phyloP scores from a whole-genome alignment of 2,797 vertebrate genomes.

The Ctenochaetus hawaiiensis region DNA sequence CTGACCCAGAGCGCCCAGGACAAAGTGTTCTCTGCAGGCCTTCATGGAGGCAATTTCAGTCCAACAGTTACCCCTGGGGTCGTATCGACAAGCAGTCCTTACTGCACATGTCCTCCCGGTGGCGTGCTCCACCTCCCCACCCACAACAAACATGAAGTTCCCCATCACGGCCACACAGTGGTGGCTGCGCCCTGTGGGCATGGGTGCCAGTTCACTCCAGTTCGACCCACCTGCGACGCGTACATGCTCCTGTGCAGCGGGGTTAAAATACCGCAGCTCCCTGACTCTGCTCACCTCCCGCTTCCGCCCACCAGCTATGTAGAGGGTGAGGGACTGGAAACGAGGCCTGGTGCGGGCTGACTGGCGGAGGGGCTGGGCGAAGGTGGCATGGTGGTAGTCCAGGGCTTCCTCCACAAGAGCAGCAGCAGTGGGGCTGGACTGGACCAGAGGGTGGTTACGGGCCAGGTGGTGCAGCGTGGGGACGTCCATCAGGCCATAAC shows the following conservation, averaged over 20 bases:
- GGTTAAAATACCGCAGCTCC: slow-evolving; percentile 95
- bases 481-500: slow-evolving; percentile 95
- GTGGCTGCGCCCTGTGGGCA: slow-evolving; percentile 95
- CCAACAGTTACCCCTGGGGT: slow-evolving; percentile 93
- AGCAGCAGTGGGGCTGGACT: slow-evolving; percentile 88
- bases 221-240: slow-evolving; percentile 91
- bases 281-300: slow-evolving; percentile 93
- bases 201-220: slow-evolving; percentile 94
- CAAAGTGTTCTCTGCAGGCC: slow-evolving; percentile 97
- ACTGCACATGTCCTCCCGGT: slow-evolving; percentile 93
- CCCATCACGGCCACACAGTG: slow-evolving; percentile 96
- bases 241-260: slow-evolving; percentile 89
- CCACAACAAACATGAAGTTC: slow-evolving; percentile 95
- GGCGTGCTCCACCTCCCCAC: slow-evolving; percentile 93
- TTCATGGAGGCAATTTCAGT: slow-evolving; percentile 97
- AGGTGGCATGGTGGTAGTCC: slow-evolving; percentile 93
- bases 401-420: slow-evolving; percentile 93
- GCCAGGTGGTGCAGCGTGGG: slow-evolving; percentile 90
- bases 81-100: slow-evolving; percentile 93
- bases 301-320: slow-evolving; percentile 93
- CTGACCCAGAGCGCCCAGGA: slow-evolving; percentile 92
- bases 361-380: slow-evolving; percentile 94
- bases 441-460: slow-evolving; percentile 89
- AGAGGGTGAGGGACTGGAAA: slow-evolving; percentile 94
- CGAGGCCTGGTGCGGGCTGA: slow-evolving; percentile 92